Conservation (phyloP, 2,113 vertebrate species). For the Passer montanus region DNA sequence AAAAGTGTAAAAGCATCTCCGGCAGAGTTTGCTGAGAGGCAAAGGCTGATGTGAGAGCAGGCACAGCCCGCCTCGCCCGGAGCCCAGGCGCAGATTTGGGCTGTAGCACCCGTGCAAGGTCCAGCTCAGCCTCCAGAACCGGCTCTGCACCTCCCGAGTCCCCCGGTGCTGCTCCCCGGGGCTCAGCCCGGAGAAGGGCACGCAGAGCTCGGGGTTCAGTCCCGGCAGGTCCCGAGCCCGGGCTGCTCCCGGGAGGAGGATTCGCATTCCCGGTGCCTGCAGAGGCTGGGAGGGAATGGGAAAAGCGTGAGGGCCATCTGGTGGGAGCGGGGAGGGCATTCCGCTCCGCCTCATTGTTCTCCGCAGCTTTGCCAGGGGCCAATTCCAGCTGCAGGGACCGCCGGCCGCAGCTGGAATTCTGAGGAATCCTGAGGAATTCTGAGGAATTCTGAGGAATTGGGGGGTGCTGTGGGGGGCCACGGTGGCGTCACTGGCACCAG, state of each 20-base stretch:
- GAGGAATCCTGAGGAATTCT: not conserved
- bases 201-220: accelerated
- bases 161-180: not conserved
- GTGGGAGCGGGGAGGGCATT: not conserved
- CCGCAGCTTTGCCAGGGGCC: accelerated
- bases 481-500: accelerated
- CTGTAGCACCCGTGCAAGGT: accelerated
- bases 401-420: not conserved
- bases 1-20: not conserved
- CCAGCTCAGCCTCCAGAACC: not conserved
- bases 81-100: not conserved
- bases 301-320: conserved; percentile 50
- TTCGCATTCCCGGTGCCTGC: accelerated
- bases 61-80: not conserved
- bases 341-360: not conserved
- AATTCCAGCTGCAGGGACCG: not conserved
- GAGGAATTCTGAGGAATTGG: not conserved
- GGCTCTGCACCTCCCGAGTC: not conserved
- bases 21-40: not conserved
- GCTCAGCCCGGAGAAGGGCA: not conserved
- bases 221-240: accelerated
- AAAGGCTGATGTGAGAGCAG: not conserved
- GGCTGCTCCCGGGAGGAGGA: accelerated
- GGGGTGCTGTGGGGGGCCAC: not conserved
- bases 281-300: not conserved